These are phyloP conservation scores for Mesembrinibis cayennensis DNA, from an alignment of 2,113 vertebrate genomes.

Conservation along the genomic window DNA sequence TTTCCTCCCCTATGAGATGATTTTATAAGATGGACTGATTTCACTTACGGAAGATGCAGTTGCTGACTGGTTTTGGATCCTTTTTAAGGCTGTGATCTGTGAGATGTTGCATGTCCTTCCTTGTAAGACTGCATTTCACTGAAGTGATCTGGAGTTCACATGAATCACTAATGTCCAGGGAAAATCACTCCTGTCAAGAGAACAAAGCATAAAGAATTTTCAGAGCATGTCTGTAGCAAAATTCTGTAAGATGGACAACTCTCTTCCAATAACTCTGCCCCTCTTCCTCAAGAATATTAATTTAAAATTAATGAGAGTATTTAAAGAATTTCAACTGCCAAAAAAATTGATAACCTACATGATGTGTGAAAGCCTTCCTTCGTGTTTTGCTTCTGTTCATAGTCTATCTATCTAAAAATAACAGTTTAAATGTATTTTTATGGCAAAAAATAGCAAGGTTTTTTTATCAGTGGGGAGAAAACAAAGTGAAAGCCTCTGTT, in stretches of 20 bases:
- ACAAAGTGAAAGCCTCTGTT: neutral
- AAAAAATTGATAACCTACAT: neutral
- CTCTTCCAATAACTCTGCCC: neutral
- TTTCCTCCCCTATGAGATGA: neutral
- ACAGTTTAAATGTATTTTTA: neutral
- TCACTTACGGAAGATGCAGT: neutral
- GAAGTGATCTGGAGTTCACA: neutral
- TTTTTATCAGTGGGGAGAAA: neutral
- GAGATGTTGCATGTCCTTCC: neutral
- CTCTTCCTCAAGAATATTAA: neutral
- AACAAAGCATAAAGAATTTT: neutral
- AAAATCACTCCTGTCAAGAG: neutral
- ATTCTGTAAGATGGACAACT: neutral
- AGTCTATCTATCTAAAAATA: neutral
- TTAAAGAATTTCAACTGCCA: neutral
- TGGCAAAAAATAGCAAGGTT: neutral
- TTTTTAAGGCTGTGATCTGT: neutral
- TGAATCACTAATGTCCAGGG: neutral
- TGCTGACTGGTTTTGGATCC: neutral
- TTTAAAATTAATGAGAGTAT: neutral
- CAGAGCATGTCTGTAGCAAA: neutral
- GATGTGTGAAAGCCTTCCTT: neutral
- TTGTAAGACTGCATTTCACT: neutral
- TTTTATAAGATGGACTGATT: neutral
- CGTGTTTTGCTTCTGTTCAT: neutral